Percentiles rank a stretch among this genome's conserved stretches.
phyloP scores from a whole-genome alignment of 2,113 vertebrate species.

The Mesitornis unicolor region DNA sequence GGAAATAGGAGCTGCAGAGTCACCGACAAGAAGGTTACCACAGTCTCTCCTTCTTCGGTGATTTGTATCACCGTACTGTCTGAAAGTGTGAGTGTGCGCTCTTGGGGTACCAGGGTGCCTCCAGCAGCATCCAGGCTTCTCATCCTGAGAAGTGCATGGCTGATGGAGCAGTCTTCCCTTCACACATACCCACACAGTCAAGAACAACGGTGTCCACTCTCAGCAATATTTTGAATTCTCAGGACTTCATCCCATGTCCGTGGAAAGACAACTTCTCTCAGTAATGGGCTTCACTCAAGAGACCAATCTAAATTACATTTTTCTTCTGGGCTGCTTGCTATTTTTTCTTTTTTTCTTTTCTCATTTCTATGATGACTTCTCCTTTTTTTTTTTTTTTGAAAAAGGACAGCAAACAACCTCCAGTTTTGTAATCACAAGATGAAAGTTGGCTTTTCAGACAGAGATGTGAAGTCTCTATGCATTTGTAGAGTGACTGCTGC shows the following conservation, averaged over 20 bases:
- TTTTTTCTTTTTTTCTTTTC: background rate
- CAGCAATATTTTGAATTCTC: background rate
- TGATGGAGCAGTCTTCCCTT: background rate
- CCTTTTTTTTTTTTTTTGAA: background rate
- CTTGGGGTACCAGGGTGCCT: background rate
- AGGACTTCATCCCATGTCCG: background rate
- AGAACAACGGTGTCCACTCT: background rate
- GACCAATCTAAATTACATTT: background rate
- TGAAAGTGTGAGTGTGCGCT: rapidly evolving
- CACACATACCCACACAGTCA: rapidly evolving
- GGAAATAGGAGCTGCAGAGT: background rate
- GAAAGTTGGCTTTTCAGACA: background rate
- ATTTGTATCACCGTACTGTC: background rate
- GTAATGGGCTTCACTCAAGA: background rate
- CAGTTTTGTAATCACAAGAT: background rate
- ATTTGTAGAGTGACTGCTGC: background rate
- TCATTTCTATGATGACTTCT: background rate
- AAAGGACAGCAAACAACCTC: background rate
- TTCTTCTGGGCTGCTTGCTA: background rate
- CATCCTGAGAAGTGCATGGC: rapidly evolving
- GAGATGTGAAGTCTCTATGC: background rate
- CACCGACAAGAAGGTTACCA: background rate
- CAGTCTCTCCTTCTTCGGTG: background rate
- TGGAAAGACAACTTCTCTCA: background rate
- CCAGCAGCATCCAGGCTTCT: background rate